Conservation (phyloP, 2,113 vertebrate genomes). For the Brevimyrus niger region DNA sequence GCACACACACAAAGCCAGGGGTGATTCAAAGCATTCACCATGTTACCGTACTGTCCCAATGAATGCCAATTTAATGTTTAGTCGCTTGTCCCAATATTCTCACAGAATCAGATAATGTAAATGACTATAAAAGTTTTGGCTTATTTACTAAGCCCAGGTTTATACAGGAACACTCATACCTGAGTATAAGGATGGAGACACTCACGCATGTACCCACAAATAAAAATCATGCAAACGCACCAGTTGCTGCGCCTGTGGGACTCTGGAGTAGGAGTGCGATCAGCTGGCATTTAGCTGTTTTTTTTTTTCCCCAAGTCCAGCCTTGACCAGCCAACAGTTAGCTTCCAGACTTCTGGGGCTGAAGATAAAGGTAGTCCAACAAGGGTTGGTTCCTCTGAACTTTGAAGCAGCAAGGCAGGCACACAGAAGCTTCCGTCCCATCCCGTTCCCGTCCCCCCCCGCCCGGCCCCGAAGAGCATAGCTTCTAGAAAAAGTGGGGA, state of each 20-base stretch:
- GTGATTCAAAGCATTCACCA: background rate
- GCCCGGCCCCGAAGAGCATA: background rate
- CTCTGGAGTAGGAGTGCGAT: background rate
- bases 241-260: background rate
- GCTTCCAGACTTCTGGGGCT: background rate
- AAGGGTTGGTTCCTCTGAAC: background rate
- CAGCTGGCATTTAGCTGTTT: background rate
- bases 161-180: background rate
- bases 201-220: background rate
- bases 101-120: background rate
- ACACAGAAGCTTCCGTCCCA: no score
- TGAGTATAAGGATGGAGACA: background rate
- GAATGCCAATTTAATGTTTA: background rate
- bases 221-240: background rate
- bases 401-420: background rate
- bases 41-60: background rate
- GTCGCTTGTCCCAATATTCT: background rate
- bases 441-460: background rate
- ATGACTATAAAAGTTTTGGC: background rate
- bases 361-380: background rate
- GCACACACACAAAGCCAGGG: background rate
- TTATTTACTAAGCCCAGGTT: background rate
- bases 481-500: background rate
- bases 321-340: background rate
- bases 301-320: background rate